Conservation (phyloP, 2,888 invertebrate genomes). For the Calameuta pallipes region DNA sequence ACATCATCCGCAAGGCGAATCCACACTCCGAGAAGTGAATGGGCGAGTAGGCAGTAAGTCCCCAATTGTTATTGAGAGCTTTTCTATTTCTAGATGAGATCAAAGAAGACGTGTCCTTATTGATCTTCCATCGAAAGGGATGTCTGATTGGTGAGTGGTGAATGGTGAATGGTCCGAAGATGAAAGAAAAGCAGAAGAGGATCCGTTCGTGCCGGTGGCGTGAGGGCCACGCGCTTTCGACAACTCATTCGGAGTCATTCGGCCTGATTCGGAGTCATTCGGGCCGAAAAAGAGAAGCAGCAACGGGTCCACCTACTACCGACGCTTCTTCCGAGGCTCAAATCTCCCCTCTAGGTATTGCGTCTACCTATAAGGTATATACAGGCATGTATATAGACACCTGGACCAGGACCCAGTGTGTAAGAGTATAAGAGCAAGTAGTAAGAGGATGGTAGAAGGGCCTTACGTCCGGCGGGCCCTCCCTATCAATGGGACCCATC, state of each 20-base stretch:
- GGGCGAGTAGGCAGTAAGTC: background rate
- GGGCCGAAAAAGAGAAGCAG: constrained; percentile 6
- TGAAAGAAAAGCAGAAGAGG: background rate
- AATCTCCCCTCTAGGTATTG: background rate
- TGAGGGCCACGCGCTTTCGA: constrained; percentile 3
- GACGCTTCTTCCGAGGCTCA: background rate
- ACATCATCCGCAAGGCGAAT: constrained; percentile 43
- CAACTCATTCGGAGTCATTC: constrained; percentile 1
- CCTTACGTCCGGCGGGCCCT: constrained; percentile 10
- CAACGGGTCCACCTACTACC: constrained; percentile 5
- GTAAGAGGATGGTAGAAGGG: background rate
- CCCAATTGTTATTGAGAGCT: background rate
- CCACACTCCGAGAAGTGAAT: background rate
- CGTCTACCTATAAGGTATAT: background rate
- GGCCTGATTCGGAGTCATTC: background rate
- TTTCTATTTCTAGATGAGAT: background rate
- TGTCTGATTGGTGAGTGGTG: background rate
- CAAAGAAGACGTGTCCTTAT: background rate
- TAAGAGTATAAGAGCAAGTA: background rate
- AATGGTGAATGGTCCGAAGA: background rate
- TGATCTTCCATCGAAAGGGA: background rate
- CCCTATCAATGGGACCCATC: constrained; percentile 55
- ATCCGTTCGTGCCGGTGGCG: background rate
- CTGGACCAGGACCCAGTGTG: background rate
- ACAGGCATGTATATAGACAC: background rate